Evolutionary conservation across 2,113 vertebrate genomes (phyloP), one percentile per base, ranked within the genome.

Genomic region (Danio rerio): DNA sequence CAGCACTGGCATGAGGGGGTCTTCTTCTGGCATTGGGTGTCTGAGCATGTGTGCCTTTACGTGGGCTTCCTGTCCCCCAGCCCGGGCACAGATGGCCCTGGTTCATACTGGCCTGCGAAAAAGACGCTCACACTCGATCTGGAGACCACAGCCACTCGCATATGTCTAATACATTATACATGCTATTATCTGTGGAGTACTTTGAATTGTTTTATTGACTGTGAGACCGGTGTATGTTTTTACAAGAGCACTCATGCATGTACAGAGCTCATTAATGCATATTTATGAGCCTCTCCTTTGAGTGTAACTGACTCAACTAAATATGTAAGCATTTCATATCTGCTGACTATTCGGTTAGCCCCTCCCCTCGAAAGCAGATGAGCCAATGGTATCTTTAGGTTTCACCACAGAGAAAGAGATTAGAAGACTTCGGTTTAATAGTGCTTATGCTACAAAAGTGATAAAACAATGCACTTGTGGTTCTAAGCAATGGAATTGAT

Each of bases 41-140:
- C 74, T 87, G 79, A 84, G 90, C 93, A 93, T 94, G 92, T 93
- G 92, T 87, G 89, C 80, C 89, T 88, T 85, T 85, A 89, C 88
- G 85, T 91, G 89, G 90, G 91, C 92, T 92, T 94, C 93, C 94
- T 94, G 93, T 93, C 91, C 92, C 90, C 83, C 90, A 83, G 90
- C 89, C 89, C 86, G 86, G 87, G 65, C 90, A 88, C 93, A 94
- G 94, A 94, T 94, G 94, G 92, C 88, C 82, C 80, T 69, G 83
- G 81, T 86, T 92, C 89, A 89, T 90, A 90, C 86, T 68, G 71
- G 88, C 89, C 88, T 56, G 85, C 88, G 83, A 83, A 80, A 84
- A 31, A 86, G 87, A 82, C 73, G 79, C 73, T 86, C 85, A 90
- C 91, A 90, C 86, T 87, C 83, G 86, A 87, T 87, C 89, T 80